These are phyloP conservation scores for Drosophila subquinaria DNA, from an alignment of 2,888 invertebrate species.

Conservation along the genomic window DNA sequence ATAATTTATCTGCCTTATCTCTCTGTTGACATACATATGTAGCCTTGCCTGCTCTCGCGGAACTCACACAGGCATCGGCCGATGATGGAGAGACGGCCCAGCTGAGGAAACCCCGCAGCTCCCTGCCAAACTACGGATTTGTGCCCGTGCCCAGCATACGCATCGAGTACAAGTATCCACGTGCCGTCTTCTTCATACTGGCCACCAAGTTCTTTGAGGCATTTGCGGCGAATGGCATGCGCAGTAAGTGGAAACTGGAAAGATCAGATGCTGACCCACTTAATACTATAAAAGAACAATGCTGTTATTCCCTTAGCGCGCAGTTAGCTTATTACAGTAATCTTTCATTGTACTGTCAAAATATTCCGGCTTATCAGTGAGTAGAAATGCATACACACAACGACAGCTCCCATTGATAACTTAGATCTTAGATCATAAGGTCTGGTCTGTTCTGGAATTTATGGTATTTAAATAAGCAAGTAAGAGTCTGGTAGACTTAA, in stretches of 20 bases:
- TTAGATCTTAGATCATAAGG: slow-evolving; percentile 22
- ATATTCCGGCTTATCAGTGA: slow-evolving; percentile 59
- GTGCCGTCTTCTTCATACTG: slow-evolving; percentile 84
- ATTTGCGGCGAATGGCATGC: slow-evolving; percentile 85
- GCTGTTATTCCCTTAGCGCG: slow-evolving; percentile 25
- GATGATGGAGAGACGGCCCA: slow-evolving; percentile 35
- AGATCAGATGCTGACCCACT: slow-evolving; percentile 13
- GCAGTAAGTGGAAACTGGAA: slow-evolving; percentile 80
- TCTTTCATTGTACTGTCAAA: slow-evolving; percentile 52
- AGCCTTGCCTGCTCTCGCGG: slow-evolving; percentile 79
- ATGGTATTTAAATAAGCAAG: slow-evolving; percentile 1
- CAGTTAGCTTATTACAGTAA: slow-evolving; percentile 49
- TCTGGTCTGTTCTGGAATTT: slow-evolving; percentile 27
- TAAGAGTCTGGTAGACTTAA: not conserved
- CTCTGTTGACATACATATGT: not conserved
- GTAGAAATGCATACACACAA: slow-evolving; percentile 28
- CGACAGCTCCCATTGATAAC: slow-evolving; percentile 40
- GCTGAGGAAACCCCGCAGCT: slow-evolving; percentile 48
- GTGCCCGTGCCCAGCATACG: slow-evolving; percentile 65
- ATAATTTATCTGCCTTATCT: not conserved
- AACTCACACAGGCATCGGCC: slow-evolving; percentile 50
- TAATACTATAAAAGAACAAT: slow-evolving; percentile 19
- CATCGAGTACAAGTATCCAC: slow-evolving; percentile 81
- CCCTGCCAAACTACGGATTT: slow-evolving; percentile 74
- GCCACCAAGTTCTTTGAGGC: slow-evolving; percentile 85